Base-by-base conservation (phyloP, 1,140 invertebrate genomes). In the Brachionus calyciflorus region DNA sequence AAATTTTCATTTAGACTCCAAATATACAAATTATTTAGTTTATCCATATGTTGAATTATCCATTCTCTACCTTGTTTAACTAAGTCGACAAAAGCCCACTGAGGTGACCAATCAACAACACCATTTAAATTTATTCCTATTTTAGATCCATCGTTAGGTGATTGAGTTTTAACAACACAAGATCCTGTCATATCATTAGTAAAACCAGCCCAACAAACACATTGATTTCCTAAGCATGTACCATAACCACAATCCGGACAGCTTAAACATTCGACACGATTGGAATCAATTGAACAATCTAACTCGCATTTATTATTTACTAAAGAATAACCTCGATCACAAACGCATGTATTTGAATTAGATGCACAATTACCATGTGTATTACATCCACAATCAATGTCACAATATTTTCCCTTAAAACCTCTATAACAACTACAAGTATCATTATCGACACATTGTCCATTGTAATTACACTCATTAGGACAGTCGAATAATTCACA, bases 51-150 rank as follows among this genome's bases (percentile, higher is more conserved):
- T 6, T 80, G 79, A 2, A 80, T 81, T 26, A 81, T 77, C 81
- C 81, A 81, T 5, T 78, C 76, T 7, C 76, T 69, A 1, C 79
- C 80, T 26, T 78, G 76, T 68, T 80, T 81, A 21, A 68, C 78
- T 12, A 80, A 49, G 48, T 81, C 80, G 2, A 80, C 79, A 70
- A 80, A 81, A 30, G 80, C 80, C 21, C 80, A 37, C 55, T 81
- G 80, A 0, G 80, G 77, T 0, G 80, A 80, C 24, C 78, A 81
- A 51, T 81, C 80, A 2, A 77, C 76, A 1, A 81, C 53, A 4
- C 80, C 81, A 3, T 65, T 79, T 0, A 81, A 33, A 63, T 81
- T 81, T 37, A 81, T 78, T 3, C 81, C 81, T 14, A 65, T 24
- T 44, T 65, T 65, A 1, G 60, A 65, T 6, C 60, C 60, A 26